Percentiles rank a stretch among this genome's conserved stretches.
Conservation (phyloP, 1,140 invertebrate genomes). For the Rhysida immarginata region DNA sequence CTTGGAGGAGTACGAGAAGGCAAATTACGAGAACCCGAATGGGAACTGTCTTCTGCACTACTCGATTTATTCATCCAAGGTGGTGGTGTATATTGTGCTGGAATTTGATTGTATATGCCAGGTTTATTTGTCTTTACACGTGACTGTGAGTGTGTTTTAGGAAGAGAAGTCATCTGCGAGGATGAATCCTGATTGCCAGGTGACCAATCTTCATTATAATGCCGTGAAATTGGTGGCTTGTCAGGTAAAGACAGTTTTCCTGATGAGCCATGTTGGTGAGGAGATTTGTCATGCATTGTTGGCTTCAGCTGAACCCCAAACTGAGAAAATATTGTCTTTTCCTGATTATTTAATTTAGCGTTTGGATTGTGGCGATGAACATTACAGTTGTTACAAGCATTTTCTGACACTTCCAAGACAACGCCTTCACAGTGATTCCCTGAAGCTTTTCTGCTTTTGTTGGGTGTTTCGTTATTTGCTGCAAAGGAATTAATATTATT, state of each 20-base stretch:
- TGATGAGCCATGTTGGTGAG: background rate
- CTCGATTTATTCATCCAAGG: slow-evolving; percentile 1
- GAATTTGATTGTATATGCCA: background rate
- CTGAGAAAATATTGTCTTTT: background rate
- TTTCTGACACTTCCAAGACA: background rate
- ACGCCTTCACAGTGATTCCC: too few species aligned
- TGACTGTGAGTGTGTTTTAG: background rate
- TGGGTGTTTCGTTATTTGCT: background rate
- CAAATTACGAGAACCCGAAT: background rate
- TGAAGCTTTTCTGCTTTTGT: background rate
- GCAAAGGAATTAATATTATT: background rate
- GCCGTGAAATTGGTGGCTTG: background rate
- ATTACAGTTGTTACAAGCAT: background rate
- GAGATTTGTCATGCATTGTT: background rate
- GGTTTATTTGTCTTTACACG: background rate
- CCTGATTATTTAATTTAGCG: background rate
- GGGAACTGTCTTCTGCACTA: background rate
- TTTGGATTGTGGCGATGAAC: background rate
- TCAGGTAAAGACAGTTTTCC: background rate
- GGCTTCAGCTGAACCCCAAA: background rate
- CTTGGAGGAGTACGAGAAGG: slow-evolving; percentile 6
- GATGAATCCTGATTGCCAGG: background rate
- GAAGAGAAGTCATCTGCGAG: background rate
- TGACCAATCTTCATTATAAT: background rate
- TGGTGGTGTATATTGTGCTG: background rate